Percentiles rank a stretch among this genome's conserved stretches.
Conservation (phyloP, 2,113 vertebrate genomes). For the Bufo gargarizans region DNA sequence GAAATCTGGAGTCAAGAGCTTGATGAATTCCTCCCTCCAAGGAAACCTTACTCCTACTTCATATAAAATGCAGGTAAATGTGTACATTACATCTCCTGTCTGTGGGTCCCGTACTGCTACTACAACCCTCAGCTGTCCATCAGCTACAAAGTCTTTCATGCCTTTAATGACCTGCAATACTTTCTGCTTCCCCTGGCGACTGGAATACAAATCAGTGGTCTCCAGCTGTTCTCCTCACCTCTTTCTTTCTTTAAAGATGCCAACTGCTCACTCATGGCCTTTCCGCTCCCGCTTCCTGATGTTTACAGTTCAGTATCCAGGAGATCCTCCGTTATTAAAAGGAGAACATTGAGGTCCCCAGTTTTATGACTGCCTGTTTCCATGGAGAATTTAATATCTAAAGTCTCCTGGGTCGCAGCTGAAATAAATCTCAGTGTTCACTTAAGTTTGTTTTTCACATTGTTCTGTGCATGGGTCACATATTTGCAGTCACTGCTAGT, state of each 20-base stretch:
- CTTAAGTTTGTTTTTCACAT: slow-evolving; percentile 39
- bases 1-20: too few species aligned
- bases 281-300: slow-evolving; percentile 22
- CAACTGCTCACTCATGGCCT: neutral
- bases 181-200: slow-evolving; percentile 34
- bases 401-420: neutral
- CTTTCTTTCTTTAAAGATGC: neutral
- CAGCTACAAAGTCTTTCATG: neutral
- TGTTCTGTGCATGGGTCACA: neutral
- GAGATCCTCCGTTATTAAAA: slow-evolving; percentile 22
- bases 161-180: slow-evolving; percentile 5
- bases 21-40: too few species aligned
- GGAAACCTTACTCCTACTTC: too few species aligned
- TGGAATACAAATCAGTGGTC: neutral
- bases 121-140: neutral
- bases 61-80: neutral
- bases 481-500: too few species aligned
- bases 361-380: slow-evolving; percentile 24
- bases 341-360: slow-evolving; percentile 12
- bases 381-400: slow-evolving; percentile 52
- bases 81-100: neutral
- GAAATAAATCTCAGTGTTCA: slow-evolving; percentile 15
- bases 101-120: neutral
- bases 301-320: slow-evolving; percentile 12
- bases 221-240: slow-evolving; percentile 30